These are phyloP conservation scores for Drosophila melanocephala DNA, from an alignment of 2,888 invertebrate species.

Conservation along the genomic window DNA sequence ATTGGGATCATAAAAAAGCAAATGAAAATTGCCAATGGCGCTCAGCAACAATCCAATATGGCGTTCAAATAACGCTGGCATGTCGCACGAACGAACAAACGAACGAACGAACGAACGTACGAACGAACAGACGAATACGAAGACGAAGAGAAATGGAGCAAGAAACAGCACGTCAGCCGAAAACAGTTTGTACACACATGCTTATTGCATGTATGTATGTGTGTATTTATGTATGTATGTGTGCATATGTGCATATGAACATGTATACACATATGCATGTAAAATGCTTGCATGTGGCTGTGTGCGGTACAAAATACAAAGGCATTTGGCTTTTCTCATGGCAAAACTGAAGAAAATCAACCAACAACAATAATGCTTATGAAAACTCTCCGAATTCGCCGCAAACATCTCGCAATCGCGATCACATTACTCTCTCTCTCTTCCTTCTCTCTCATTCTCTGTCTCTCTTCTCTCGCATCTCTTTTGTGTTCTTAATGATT, in stretches of 20 bases:
- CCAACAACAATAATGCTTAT: slow-evolving; percentile 42
- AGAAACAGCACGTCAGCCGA: slow-evolving; percentile 48
- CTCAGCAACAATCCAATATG: slow-evolving; percentile 55
- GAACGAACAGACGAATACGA: slow-evolving; percentile 10
- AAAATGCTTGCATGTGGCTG: slow-evolving; percentile 8
- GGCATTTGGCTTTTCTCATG: slow-evolving; percentile 58
- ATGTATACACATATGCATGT: slow-evolving; percentile 10
- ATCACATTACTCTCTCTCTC: slow-evolving; percentile 43
- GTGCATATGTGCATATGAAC: slow-evolving; percentile 10
- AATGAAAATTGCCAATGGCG: slow-evolving; percentile 57
- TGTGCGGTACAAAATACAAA: slow-evolving; percentile 32
- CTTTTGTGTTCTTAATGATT: slow-evolving; percentile 59
- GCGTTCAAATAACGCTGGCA: slow-evolving; percentile 65
- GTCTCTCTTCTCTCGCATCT: slow-evolving; percentile 19
- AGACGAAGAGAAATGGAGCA: slow-evolving; percentile 41
- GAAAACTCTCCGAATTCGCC: slow-evolving; percentile 75
- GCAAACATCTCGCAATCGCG: slow-evolving; percentile 60
- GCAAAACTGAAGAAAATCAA: slow-evolving; percentile 68
- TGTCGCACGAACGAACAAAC: slow-evolving; percentile 26
- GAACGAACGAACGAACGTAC: slow-evolving; percentile 16
- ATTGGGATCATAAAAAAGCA: slow-evolving; percentile 45
- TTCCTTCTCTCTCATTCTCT: not conserved
- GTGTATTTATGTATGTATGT: not conserved
- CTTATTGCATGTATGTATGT: slow-evolving; percentile 2
- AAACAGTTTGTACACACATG: slow-evolving; percentile 21